Percentiles rank a stretch among this genome's conserved stretches.
phyloP scores from a whole-genome alignment of 2,797 vertebrate genomes.

The Myoxocephalus aenaeus region DNA sequence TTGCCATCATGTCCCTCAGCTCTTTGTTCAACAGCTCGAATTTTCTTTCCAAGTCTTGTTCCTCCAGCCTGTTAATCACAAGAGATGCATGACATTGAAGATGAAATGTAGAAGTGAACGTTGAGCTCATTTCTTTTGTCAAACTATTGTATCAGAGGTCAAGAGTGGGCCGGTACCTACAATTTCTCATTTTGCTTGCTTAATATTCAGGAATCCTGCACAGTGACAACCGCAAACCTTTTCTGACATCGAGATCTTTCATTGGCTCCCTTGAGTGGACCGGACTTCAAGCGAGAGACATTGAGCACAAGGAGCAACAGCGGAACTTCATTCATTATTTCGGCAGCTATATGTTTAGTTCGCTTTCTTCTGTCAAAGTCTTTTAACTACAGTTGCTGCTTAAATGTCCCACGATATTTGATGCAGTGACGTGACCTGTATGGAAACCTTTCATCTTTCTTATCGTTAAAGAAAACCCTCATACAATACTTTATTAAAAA shows the following conservation, averaged over 20 bases:
- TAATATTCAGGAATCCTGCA: background rate
- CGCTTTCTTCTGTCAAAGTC: background rate
- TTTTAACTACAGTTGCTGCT: background rate
- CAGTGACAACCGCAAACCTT: background rate
- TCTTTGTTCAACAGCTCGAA: conserved; percentile 92
- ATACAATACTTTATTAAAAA: background rate
- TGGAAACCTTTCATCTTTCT: too few relatives aligned
- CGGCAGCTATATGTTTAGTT: background rate
- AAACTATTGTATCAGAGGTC: background rate
- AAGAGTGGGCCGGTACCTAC: background rate
- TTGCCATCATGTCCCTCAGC: conserved; percentile 88
- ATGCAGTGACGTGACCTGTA: background rate
- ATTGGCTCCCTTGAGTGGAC: background rate
- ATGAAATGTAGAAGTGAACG: background rate
- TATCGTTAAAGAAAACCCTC: too few relatives aligned
- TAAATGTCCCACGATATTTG: background rate
- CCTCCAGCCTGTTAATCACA: conserved; percentile 84
- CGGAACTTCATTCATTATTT: background rate
- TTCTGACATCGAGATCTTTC: background rate
- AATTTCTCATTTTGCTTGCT: background rate
- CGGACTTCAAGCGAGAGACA: background rate
- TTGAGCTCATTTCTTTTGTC: background rate
- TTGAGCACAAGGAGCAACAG: background rate
- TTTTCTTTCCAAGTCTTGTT: conserved; percentile 90
- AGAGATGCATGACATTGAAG: background rate